Evolutionary conservation across 2,113 vertebrate genomes (phyloP).

Genomic region (Catharus fuscescens): DNA sequence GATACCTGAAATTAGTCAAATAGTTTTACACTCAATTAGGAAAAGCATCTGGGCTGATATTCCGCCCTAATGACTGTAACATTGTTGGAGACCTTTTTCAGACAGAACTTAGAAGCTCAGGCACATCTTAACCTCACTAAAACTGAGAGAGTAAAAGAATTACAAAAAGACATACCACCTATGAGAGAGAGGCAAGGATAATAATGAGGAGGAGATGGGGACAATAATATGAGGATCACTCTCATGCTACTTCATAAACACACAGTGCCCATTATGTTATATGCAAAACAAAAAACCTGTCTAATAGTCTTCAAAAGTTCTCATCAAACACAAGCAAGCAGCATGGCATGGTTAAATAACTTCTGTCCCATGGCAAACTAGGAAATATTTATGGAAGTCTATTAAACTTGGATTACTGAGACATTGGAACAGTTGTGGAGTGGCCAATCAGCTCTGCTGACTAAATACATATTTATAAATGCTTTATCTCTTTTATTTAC

Average conservation of each 20-base stretch:
- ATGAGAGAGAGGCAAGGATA: not conserved
- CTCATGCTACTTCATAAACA: not conserved
- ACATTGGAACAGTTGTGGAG: slow-evolving; percentile 9
- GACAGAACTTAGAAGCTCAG: not conserved
- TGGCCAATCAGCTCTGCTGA: slow-evolving; percentile 35
- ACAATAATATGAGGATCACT: not conserved
- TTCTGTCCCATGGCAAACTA: not conserved
- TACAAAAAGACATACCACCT: not conserved
- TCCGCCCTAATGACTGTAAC: not conserved
- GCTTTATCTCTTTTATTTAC: slow-evolving; percentile 57
- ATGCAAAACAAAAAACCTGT: not conserved
- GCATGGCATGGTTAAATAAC: not conserved
- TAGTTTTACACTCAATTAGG: not conserved
- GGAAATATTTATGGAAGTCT: slow-evolving; percentile 23
- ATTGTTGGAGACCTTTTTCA: not conserved
- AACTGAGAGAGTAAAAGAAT: not conserved
- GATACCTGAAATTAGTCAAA: rapidly evolving
- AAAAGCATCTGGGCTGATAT: not conserved
- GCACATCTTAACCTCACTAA: not conserved
- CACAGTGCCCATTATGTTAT: not conserved
- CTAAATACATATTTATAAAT: slow-evolving; percentile 71
- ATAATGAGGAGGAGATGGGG: not conserved
- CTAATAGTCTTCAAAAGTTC: not conserved
- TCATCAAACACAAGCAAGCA: slow-evolving; percentile 17
- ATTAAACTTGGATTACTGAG: slow-evolving; percentile 29